phyloP scores from a whole-genome alignment of 2,888 invertebrate species.

The Lepidochrysops patricia region DNA sequence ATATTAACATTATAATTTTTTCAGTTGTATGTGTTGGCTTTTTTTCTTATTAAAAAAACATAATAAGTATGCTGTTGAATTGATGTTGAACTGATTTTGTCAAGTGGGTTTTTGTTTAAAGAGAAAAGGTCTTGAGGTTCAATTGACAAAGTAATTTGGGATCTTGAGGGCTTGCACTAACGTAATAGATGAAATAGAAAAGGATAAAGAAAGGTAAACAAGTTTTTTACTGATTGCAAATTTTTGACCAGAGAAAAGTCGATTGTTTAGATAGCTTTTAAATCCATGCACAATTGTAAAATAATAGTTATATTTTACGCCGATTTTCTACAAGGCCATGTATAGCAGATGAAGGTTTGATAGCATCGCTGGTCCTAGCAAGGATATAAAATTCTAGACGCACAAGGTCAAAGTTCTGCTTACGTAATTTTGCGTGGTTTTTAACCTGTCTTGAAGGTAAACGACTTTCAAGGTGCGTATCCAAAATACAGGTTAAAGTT shows the following conservation, averaged over 20 bases:
- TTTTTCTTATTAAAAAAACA: too few relatives aligned
- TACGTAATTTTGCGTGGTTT: constrained; percentile 5
- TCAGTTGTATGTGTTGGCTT: too few relatives aligned
- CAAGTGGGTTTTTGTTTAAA: constrained; percentile 6
- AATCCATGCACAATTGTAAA: neutral
- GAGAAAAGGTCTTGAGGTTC: neutral
- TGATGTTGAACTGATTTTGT: too few relatives aligned
- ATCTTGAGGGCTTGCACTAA: neutral
- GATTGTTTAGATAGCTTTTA: neutral
- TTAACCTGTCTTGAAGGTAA: constrained; percentile 10
- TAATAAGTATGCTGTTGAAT: too few relatives aligned
- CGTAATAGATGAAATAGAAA: neutral
- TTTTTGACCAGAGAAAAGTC: too few relatives aligned
- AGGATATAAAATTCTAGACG: neutral
- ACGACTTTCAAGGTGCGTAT: constrained; percentile 10
- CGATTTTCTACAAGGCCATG: neutral
- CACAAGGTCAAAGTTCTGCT: constrained; percentile 2
- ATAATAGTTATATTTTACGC: neutral
- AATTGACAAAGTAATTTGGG: neutral
- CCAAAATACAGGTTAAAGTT: constrained; percentile 4
- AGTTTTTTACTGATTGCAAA: too few relatives aligned
- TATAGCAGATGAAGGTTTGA: neutral
- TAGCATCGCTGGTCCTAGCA: neutral
- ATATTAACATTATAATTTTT: too few relatives aligned
- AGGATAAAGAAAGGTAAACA: too few relatives aligned